Base-by-base conservation (phyloP, 37 sponge, comb jelly and placozoan species). In the Ianthella basta region DNA sequence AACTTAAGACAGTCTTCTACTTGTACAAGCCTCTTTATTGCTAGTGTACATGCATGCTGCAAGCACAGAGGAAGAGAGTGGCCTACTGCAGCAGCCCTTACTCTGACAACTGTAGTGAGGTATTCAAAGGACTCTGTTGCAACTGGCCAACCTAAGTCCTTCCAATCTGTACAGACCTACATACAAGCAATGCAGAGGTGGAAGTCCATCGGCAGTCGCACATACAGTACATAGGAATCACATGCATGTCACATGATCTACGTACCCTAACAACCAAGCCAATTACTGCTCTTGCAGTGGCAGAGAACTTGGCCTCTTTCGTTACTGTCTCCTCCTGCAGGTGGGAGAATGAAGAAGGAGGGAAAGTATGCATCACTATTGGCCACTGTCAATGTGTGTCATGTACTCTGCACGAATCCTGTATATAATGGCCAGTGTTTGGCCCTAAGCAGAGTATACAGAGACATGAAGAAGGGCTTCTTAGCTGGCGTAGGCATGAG, bases 271-370 rank as follows among this genome's bases (percentile, higher is more conserved):
- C 44, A 4, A 75, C 54, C 23, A 75, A 44, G 16, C 40, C 78
- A 38, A 75, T 41, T 3, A 75, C 1, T 4, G 37, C 54, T 50
- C 78, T 38, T 19, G 78, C 78, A 40, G 12, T 13, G 13, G 53
- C 15, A 4, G 78, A 75, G 15, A 53, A 75, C 13, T 36, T 18
- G 53, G 78, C n/a, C 18, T 23, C 15, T 50, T 75, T 53, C 6
- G 78, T 75, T 39, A 75, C 78, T 21, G 78, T 40, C 53, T 75
- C 53, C 78, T 75, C 78, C 78, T 75, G 54, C n/a, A 75, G 1
- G 8, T 8, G 8, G n/a, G n/a, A n/a, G n/a, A n/a, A n/a, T n/a
- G n/a, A n/a, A n/a, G n/a, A n/a, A n/a, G n/a, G n/a, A n/a, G n/a
- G n/a, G n/a, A n/a, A n/a, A n/a, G n/a, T n/a, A n/a, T n/a, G n/a